A percentile compares a stretch with the other conserved stretches of the same genome.
phyloP scores from a whole-genome alignment of 2,113 vertebrate species.

The Hystrix brachyura region DNA sequence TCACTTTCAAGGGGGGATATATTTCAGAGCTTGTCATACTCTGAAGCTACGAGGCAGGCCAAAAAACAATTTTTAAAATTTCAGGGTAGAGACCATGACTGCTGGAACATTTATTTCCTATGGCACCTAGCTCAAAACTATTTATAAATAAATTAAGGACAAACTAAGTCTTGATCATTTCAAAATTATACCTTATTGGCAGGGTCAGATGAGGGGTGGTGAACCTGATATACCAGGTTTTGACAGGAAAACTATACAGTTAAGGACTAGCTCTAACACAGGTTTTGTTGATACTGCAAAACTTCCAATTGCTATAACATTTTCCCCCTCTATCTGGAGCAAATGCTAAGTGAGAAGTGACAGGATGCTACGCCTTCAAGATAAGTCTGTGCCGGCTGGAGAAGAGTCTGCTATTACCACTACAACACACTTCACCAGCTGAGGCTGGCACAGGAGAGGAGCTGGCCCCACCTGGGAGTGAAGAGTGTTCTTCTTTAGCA shows the following conservation, averaged over 20 bases:
- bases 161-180: slow-evolving; percentile 1
- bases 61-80: slow-evolving; percentile 50
- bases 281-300: slow-evolving; percentile 79
- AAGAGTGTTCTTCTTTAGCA: slow-evolving; percentile 35
- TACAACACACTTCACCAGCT: slow-evolving; percentile 65
- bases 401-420: slow-evolving; percentile 21
- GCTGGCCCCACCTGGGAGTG: slow-evolving; percentile 53
- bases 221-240: neutral
- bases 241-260: neutral
- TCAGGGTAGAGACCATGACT: neutral
- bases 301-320: slow-evolving; percentile 58
- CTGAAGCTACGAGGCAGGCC: neutral
- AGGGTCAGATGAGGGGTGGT: neutral
- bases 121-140: neutral
- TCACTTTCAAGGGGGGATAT: neutral
- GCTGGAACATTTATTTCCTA: neutral
- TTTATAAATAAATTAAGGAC: slow-evolving; percentile 25
- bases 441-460: neutral
- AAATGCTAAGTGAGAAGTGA: slow-evolving; percentile 79
- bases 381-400: slow-evolving; percentile 67
- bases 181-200: slow-evolving; percentile 25
- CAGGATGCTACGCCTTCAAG: slow-evolving; percentile 75
- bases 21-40: slow-evolving; percentile 45
- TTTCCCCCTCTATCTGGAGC: slow-evolving; percentile 70
- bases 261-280: slow-evolving; percentile 18